A percentile compares a stretch with the other conserved stretches of the same genome.
Conservation (phyloP, 2,888 invertebrate species). For the Taenaris catops region DNA sequence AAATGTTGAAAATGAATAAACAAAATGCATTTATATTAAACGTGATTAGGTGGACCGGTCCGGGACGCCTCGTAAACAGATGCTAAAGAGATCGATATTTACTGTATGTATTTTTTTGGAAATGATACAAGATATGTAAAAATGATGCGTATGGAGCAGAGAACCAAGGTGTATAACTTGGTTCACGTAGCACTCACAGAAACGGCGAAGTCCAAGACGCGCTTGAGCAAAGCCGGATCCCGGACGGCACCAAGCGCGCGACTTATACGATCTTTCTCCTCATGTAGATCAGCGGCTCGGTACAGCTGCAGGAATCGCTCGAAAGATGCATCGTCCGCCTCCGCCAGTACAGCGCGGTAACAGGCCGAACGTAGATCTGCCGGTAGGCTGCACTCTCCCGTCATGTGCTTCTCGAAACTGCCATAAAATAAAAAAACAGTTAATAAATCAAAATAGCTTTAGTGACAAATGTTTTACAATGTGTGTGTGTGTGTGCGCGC, state of each 20-base stretch:
- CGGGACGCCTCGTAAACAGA: no score
- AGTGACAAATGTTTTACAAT: no score
- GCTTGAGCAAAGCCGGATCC: slow-evolving; percentile 84
- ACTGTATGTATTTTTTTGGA: no score
- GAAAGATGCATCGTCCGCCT: slow-evolving; percentile 85
- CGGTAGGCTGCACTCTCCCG: slow-evolving; percentile 80
- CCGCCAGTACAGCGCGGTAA: slow-evolving; percentile 89
- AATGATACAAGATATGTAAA: no score
- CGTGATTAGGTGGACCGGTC: no score
- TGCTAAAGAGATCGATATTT: no score
- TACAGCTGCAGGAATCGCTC: slow-evolving; percentile 90
- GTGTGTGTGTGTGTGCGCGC: no score
- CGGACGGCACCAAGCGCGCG: slow-evolving; percentile 90
- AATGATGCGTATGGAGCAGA: no score
- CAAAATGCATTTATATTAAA: no score
- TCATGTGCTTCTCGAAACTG: slow-evolving; percentile 83
- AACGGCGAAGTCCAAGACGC: slow-evolving; percentile 90
- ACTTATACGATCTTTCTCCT: slow-evolving; percentile 95
- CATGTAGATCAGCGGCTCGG: slow-evolving; percentile 91
- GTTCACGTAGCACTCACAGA: slow-evolving; percentile 79
- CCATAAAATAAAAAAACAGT: no score
- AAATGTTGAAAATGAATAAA: no score
- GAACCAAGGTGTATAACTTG: background rate
- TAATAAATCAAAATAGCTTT: no score
- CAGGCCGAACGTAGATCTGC: slow-evolving; percentile 94